A percentile compares a stretch with the other conserved stretches of the same genome.
These are phyloP conservation scores for Typhlomys cinereus DNA, from an alignment of 2,113 vertebrate genomes.

Conservation along the genomic window DNA sequence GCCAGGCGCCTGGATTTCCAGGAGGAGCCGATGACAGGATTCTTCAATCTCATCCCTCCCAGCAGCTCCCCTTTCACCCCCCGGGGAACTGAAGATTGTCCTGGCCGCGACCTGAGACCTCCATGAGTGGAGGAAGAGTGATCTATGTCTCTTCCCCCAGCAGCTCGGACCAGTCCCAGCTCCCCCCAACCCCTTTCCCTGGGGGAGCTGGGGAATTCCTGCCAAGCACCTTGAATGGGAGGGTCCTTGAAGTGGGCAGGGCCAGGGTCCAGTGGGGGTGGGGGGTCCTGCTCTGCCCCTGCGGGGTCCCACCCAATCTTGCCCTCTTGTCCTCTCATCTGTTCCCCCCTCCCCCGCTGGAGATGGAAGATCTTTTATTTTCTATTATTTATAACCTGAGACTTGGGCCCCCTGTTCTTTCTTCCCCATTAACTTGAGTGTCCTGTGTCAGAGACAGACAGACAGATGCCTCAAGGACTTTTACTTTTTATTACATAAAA, in stretches of 20 bases:
- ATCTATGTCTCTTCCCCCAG: constrained; percentile 79
- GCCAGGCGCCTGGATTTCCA: constrained; percentile 78
- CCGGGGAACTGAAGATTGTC: constrained; percentile 91
- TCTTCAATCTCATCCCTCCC: constrained; percentile 91
- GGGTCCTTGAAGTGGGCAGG: constrained; percentile 67
- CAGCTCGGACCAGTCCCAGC: constrained; percentile 78
- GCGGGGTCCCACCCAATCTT: constrained; percentile 62
- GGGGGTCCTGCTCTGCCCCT: constrained; percentile 72
- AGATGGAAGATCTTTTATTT: constrained; percentile 83
- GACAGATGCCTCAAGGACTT: constrained; percentile 82
- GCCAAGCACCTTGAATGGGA: constrained; percentile 83
- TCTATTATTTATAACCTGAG: constrained; percentile 84
- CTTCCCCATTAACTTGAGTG: constrained; percentile 79
- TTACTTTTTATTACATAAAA: constrained; percentile 87
- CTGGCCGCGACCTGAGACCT: constrained; percentile 83
- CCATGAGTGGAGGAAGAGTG: constrained; percentile 78
- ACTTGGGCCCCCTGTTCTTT: constrained; percentile 76
- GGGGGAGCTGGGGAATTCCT: constrained; percentile 74
- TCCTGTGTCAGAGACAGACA: constrained; percentile 74
- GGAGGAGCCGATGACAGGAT: constrained; percentile 82
- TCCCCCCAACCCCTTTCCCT: constrained; percentile 39
- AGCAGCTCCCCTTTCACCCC: constrained; percentile 90
- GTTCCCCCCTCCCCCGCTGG: constrained; percentile 48
- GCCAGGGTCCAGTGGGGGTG: constrained; percentile 67
- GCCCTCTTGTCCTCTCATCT: constrained; percentile 70